phyloP scores from a whole-genome alignment of 1,140 invertebrate genomes.

The Sipha flava region DNA sequence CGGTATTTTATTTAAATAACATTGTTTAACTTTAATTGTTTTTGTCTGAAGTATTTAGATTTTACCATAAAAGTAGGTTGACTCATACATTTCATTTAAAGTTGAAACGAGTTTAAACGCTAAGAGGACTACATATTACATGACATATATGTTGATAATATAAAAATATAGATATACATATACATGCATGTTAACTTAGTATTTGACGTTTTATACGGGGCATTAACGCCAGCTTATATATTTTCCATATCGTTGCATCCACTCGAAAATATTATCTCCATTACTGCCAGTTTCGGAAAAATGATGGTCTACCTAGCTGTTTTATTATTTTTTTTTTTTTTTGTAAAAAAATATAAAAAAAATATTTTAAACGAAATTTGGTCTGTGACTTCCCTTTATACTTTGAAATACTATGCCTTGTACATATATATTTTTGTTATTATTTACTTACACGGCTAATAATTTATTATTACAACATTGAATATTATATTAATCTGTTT shows the following conservation, averaged over 20 bases:
- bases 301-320: too few relatives aligned
- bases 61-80: neutral
- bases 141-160: neutral
- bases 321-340: neutral
- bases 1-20: too few relatives aligned
- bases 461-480: too few relatives aligned
- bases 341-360: too few relatives aligned
- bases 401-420: too few relatives aligned
- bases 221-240: neutral
- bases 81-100: neutral
- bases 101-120: neutral
- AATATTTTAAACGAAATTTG: too few relatives aligned
- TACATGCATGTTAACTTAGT: neutral
- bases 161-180: neutral
- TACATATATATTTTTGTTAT: too few relatives aligned
- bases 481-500: neutral
- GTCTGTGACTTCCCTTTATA: too few relatives aligned
- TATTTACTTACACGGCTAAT: too few relatives aligned
- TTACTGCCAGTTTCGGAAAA: neutral
- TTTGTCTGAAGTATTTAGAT: neutral
- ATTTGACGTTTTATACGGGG: neutral
- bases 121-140: neutral
- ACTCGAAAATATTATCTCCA: neutral
- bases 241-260: neutral
- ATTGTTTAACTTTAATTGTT: neutral